Percentiles rank a stretch among this genome's conserved stretches.
Evolutionary conservation across 1,140 invertebrate genomes (phyloP).

Genomic region (Wiebesia pumilae): DNA sequence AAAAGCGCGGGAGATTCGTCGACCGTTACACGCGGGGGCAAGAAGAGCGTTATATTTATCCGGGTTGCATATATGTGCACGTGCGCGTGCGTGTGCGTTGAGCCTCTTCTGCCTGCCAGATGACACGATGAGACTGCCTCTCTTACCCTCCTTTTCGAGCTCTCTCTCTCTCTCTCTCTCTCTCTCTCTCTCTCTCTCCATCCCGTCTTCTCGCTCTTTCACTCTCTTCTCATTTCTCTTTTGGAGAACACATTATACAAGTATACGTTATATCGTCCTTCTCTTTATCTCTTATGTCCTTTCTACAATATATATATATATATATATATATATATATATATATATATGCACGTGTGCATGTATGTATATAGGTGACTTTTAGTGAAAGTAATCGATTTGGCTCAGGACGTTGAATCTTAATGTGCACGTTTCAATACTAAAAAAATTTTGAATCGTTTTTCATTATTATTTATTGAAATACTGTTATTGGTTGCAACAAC

Average conservation of each 20-base stretch:
- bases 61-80: background rate
- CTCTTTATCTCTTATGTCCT: background rate
- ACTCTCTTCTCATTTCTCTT: background rate
- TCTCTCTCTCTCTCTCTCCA: background rate
- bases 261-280: background rate
- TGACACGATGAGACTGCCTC: conserved; percentile 50
- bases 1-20: conserved; percentile 45
- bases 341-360: background rate
- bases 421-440: background rate
- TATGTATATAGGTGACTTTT: background rate
- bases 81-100: background rate
- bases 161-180: background rate
- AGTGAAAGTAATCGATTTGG: background rate
- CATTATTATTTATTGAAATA: conserved; percentile 1
- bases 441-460: background rate
- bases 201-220: background rate
- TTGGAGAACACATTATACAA: background rate
- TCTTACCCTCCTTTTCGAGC: conserved; percentile 9
- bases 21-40: conserved; percentile 39
- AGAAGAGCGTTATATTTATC: conserved; percentile 32
- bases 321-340: background rate
- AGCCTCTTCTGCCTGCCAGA: conserved; percentile 46
- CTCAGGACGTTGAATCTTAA: background rate
- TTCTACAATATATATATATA: background rate
- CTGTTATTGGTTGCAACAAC: background rate